Base-by-base conservation (phyloP, 2,113 vertebrate genomes). In the Hystrix brachyura region DNA sequence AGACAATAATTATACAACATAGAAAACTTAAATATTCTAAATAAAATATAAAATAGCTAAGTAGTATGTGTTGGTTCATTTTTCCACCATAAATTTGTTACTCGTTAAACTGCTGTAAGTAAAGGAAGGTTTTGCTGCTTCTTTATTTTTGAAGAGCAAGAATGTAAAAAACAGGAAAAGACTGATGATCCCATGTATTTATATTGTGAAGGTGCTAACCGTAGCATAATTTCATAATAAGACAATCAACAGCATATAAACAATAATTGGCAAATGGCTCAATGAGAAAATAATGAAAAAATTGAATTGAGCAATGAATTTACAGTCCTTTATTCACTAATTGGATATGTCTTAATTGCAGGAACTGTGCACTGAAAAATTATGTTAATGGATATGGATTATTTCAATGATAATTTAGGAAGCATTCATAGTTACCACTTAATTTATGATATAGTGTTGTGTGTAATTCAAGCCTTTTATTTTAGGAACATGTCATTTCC, bases 261-360 rank as follows among this genome's bases (percentile, higher is more conserved):
- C 10, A 96, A 64, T 96, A 89, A 94, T 96, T 96, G 48, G 27
- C 25, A 95, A 97, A 85, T 91, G 25, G 15, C n/a, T 97, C 29
- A 85, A 80, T 96, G 55, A 87, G 57, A 53, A 92, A 96, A 91
- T 89, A 96, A 90, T 76, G 51, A 78, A 74, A 94, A 71, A 32
- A 89, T 79, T 92, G 88, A 97, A 96, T 84, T 84, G 19, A 95
- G 15, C 51, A 91, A 94, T 82, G 85, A 93, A 96, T 96, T 60
- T 60, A 74, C 13, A 90, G 3, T 83, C 83, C 19, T 94, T 90
- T 92, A 82, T 93, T 76, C 11, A 15, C 29, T 95, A 95, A 94
- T 94, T 88, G 55, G 18, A 43, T 71, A 57, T 97, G 60, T 93
- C 81, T 94, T 96, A 94, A 96, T 95, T 97, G 32, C 19, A 95